phyloP scores from a whole-genome alignment of 2,888 invertebrate species.

The Dascillus cervinus region DNA sequence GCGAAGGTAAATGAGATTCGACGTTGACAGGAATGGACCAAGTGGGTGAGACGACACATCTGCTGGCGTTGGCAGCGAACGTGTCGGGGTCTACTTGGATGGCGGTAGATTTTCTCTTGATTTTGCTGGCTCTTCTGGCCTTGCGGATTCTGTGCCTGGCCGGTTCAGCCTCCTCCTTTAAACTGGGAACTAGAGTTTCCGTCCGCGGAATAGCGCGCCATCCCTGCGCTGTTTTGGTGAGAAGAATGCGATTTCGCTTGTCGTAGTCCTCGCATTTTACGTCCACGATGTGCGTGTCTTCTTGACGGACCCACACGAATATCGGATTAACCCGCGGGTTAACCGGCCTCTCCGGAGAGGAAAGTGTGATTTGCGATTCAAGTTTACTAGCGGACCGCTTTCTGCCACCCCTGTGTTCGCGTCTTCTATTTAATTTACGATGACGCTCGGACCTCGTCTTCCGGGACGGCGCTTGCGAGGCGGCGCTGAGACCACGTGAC shows the following conservation, averaged over 20 bases:
- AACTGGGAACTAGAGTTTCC: conserved; percentile 48
- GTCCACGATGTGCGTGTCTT: conserved; percentile 72
- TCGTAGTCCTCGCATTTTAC: conserved; percentile 85
- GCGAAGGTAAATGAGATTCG: conserved; percentile 55
- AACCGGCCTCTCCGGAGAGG: conserved; percentile 40
- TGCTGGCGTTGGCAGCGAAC: conserved; percentile 15
- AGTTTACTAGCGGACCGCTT: conserved; percentile 23
- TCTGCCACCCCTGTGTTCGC: conserved; percentile 33
- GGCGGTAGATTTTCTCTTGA: conserved; percentile 35
- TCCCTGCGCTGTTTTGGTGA: conserved; percentile 72
- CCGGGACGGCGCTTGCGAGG: conserved; percentile 39
- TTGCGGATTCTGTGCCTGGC: conserved; percentile 43
- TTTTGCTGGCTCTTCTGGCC: conserved; percentile 27
- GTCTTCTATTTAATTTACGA: conserved; percentile 44
- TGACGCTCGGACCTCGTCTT: conserved; percentile 41
- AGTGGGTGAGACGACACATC: conserved; percentile 25
- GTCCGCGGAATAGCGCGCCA: conserved; percentile 80
- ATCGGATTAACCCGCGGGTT: conserved; percentile 69
- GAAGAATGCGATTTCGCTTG: conserved; percentile 72
- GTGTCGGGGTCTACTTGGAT: conserved; percentile 36
- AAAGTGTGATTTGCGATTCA: conserved; percentile 15
- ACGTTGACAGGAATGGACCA: conserved; percentile 47
- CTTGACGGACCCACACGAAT: conserved; percentile 78
- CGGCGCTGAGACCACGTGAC: conserved; percentile 40
- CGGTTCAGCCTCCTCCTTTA: conserved; percentile 42